A percentile compares a stretch with the other conserved stretches of the same genome.
Evolutionary conservation across 2,888 invertebrate species (phyloP).

Genomic region (Megamerina dolium): DNA sequence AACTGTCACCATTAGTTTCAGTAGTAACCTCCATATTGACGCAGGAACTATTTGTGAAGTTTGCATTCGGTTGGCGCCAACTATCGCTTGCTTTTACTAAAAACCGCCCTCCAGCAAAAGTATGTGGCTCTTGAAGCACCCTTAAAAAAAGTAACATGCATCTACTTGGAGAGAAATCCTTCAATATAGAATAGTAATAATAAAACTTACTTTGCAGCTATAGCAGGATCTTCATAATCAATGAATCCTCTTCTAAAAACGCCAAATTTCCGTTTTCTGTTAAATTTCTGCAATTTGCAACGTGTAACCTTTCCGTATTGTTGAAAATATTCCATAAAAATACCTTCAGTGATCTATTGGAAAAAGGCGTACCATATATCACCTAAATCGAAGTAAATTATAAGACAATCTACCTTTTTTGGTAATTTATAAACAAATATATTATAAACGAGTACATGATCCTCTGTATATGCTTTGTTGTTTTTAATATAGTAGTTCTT

Average conservation of each 20-base stretch:
- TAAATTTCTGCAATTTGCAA: too few species aligned
- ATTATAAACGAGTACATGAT: conserved; percentile 17
- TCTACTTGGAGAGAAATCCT: too few species aligned
- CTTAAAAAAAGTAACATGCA: conserved; percentile 6
- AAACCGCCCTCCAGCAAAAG: conserved; percentile 4
- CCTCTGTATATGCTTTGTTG: conserved; percentile 15
- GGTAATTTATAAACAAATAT: conserved; percentile 17
- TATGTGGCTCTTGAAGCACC: conserved; percentile 9
- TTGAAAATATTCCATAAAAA: too few species aligned
- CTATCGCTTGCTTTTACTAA: conserved; percentile 16
- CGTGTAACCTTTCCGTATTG: too few species aligned
- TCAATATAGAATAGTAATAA: too few species aligned
- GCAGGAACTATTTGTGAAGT: too few species aligned
- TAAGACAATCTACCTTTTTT: conserved; percentile 9
- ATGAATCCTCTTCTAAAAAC: too few species aligned
- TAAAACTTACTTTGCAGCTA: not conserved
- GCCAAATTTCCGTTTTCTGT: too few species aligned
- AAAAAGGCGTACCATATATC: too few species aligned
- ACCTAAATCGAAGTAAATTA: not conserved
- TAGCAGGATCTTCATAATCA: not conserved
- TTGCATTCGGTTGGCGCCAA: conserved; percentile 17
- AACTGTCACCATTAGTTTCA: not conserved
- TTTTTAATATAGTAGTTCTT: conserved; percentile 6
- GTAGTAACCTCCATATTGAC: not conserved
- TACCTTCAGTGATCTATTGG: too few species aligned